phyloP scores from a whole-genome alignment of 1,140 invertebrate species.

The Thrips palmi region DNA sequence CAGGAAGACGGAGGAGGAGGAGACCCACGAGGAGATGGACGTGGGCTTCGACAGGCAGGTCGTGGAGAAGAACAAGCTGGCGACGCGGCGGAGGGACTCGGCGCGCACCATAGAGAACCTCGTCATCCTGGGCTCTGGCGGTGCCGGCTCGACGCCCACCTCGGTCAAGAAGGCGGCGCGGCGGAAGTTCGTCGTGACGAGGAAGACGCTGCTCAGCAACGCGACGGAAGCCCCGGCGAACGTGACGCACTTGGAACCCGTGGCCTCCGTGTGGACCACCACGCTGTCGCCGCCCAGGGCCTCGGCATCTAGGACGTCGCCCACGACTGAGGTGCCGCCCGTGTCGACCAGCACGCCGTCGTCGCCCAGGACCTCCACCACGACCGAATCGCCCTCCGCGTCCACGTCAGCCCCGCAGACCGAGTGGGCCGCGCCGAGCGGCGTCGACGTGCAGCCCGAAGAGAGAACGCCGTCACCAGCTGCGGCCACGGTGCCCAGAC shows the following conservation, averaged over 20 bases:
- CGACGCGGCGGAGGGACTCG: not conserved
- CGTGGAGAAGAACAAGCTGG: conserved; percentile 12
- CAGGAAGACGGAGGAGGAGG: conserved; percentile 9
- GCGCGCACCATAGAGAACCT: not conserved
- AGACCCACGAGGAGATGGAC: conserved; percentile 16
- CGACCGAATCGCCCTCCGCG: too few relatives aligned
- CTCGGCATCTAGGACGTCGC: not conserved
- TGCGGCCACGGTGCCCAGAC: too few relatives aligned
- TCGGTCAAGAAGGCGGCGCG: not conserved
- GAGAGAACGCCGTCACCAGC: too few relatives aligned
- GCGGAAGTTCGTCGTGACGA: not conserved
- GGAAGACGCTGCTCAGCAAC: conserved; percentile 3
- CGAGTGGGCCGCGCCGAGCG: too few relatives aligned
- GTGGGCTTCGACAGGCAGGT: conserved; percentile 12
- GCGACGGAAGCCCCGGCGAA: conserved; percentile 5
- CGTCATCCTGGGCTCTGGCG: not conserved
- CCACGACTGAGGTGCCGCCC: not conserved
- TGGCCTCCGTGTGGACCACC: too few relatives aligned
- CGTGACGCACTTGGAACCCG: not conserved
- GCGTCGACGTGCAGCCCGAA: too few relatives aligned
- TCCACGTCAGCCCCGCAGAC: too few relatives aligned
- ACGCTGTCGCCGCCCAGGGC: too few relatives aligned
- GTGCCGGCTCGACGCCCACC: not conserved
- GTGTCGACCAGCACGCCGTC: not conserved
- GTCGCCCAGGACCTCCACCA: too few relatives aligned